A percentile compares a stretch with the other conserved stretches of the same genome.
phyloP scores from a whole-genome alignment of 1,140 invertebrate genomes.

The Drosophila rhopaloa region DNA sequence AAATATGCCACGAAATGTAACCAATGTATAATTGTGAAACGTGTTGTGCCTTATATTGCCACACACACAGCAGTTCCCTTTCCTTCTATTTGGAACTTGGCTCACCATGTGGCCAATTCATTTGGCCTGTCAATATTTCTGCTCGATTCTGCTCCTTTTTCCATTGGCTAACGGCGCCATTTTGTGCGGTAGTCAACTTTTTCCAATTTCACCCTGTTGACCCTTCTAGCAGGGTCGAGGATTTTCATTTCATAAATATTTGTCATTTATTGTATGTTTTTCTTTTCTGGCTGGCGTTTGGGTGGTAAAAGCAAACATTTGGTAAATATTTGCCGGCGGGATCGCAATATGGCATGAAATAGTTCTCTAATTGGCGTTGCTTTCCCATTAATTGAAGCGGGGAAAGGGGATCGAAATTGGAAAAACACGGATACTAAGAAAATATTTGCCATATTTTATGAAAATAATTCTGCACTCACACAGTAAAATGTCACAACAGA shows the following conservation, averaged over 20 bases:
- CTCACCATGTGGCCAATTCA: conserved; percentile 56
- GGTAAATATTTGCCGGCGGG: conserved; percentile 34
- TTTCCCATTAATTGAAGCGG: conserved; percentile 43
- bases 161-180: conserved; percentile 56
- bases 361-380: conserved; percentile 58
- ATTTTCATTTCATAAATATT: conserved; percentile 73
- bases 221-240: conserved; percentile 27
- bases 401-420: no score
- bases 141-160: conserved; percentile 15
- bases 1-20: conserved; percentile 79
- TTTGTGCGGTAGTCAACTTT: conserved; percentile 61
- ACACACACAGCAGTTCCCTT: conserved; percentile 8
- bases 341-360: conserved; percentile 39
- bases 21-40: conserved; percentile 82
- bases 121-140: conserved; percentile 65
- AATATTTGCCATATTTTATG: conserved; percentile 1
- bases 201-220: conserved; percentile 62
- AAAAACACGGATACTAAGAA: background rate
- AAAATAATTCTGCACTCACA: background rate
- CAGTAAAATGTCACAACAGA: background rate
- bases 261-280: conserved; percentile 40
- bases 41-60: conserved; percentile 74
- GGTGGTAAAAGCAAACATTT: conserved; percentile 33
- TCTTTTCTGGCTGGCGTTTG: background rate
- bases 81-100: conserved; percentile 31